Percentiles rank a stretch among this genome's conserved stretches.
Evolutionary conservation across 2,113 vertebrate species (phyloP).

Genomic region (Oryzias javanicus): DNA sequence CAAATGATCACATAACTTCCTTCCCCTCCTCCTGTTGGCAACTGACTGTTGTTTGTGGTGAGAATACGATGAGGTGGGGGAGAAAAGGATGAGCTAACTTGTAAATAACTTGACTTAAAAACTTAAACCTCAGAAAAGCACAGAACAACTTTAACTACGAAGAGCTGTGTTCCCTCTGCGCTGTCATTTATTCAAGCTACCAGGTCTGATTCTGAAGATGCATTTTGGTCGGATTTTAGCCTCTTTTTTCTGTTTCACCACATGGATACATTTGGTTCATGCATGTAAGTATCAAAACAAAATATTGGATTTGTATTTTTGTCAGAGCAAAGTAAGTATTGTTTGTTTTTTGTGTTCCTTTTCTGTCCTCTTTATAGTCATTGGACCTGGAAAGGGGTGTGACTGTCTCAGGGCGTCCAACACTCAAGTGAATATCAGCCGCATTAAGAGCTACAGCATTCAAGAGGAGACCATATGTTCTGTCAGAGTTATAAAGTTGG

Average conservation of each 20-base stretch:
- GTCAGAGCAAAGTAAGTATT: neutral
- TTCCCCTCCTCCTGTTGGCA: too few relatives aligned
- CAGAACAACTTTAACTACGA: neutral
- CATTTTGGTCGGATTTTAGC: slow-evolving; percentile 8
- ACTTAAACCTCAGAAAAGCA: slow-evolving; percentile 8
- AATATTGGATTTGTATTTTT: neutral
- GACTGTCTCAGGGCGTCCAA: too few relatives aligned
- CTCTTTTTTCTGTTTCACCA: slow-evolving; percentile 38
- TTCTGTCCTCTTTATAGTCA: neutral
- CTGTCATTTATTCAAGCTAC: neutral
- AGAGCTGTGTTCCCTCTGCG: too few relatives aligned
- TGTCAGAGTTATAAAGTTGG: slow-evolving; percentile 54
- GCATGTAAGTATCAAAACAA: slow-evolving; percentile 50
- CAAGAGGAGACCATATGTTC: slow-evolving; percentile 40
- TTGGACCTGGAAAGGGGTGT: too few relatives aligned
- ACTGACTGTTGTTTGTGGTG: too few relatives aligned
- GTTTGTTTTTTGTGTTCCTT: neutral
- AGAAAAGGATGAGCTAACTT: slow-evolving; percentile 21
- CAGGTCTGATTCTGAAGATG: slow-evolving; percentile 43
- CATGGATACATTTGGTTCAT: slow-evolving; percentile 27
- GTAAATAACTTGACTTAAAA: slow-evolving; percentile 13
- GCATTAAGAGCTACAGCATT: slow-evolving; percentile 40
- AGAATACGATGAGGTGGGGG: neutral
- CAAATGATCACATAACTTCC: neutral
- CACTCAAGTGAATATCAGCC: too few relatives aligned